Percentiles rank a stretch among this genome's conserved stretches.
These are phyloP conservation scores for Clavelina lepadiformis DNA, from an alignment of 23 tunicate genomes.

Conservation along the genomic window DNA sequence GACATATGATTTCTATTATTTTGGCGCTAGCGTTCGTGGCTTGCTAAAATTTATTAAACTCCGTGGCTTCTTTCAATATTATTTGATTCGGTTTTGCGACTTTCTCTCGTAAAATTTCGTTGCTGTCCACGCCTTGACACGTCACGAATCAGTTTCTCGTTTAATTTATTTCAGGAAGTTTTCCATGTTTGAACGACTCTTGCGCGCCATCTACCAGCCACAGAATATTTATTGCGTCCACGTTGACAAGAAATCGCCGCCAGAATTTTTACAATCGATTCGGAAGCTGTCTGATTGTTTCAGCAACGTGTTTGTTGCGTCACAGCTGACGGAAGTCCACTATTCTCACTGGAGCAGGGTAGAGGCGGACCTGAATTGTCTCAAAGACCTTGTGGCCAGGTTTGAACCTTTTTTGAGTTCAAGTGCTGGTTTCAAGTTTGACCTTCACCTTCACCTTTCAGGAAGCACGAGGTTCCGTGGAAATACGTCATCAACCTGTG, in stretches of 20 bases:
- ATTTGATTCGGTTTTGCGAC: no score
- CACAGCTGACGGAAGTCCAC: slow-evolving; percentile 36
- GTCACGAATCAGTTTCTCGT: no score
- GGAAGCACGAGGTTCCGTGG: slow-evolving; percentile 44
- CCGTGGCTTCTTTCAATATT: no score
- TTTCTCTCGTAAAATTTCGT: no score
- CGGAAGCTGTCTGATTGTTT: slow-evolving; percentile 43
- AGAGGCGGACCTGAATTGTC: slow-evolving; percentile 79
- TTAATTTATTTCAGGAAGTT: slow-evolving; percentile 27
- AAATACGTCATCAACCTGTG: slow-evolving; percentile 90
- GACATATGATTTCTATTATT: no score
- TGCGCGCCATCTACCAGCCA: slow-evolving; percentile 92
- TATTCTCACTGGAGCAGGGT: slow-evolving; percentile 91
- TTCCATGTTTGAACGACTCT: slow-evolving; percentile 60
- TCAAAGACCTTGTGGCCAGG: slow-evolving; percentile 54
- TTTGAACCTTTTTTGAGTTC: slow-evolving; percentile 1
- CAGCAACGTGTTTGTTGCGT: slow-evolving; percentile 73
- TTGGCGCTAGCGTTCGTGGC: no score
- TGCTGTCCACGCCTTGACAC: no score
- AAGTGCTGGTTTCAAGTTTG: background rate
- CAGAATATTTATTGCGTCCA: slow-evolving; percentile 94
- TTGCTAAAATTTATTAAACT: no score
- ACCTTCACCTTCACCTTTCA: background rate
- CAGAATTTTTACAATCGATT: slow-evolving; percentile 30
- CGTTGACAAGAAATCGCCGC: slow-evolving; percentile 75